A percentile compares a stretch with the other conserved stretches of the same genome.
Evolutionary conservation across 2,113 vertebrate genomes (phyloP).

Genomic region (Halcyon malimbica): DNA sequence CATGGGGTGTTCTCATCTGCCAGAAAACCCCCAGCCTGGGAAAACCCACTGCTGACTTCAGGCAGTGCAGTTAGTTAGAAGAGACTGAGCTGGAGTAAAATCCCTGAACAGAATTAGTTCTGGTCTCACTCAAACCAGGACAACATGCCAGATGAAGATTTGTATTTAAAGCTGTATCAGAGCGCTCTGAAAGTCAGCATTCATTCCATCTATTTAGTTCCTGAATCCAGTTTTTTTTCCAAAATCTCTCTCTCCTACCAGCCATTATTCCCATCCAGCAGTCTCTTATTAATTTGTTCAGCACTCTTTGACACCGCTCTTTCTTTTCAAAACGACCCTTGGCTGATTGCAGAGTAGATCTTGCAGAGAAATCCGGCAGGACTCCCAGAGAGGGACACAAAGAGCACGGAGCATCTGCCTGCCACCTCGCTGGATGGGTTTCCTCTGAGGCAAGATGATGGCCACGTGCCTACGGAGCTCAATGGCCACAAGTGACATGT

Average conservation of each 20-base stretch:
- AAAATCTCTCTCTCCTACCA: not conserved
- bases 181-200: not conserved
- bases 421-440: too few species aligned
- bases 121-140: too few species aligned
- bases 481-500: rapidly evolving
- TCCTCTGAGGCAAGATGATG: not conserved
- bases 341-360: not conserved
- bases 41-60: too few species aligned
- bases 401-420: not conserved
- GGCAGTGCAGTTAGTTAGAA: too few species aligned
- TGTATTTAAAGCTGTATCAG: not conserved
- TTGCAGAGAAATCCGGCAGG: not conserved
- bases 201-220: not conserved
- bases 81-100: too few species aligned
- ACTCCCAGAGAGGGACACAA: not conserved
- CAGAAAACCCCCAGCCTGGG: too few species aligned
- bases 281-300: not conserved
- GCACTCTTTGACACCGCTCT: not conserved
- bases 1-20: too few species aligned
- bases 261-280: not conserved
- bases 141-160: not conserved
- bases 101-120: too few species aligned
- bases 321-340: not conserved
- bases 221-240: not conserved
- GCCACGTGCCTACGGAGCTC: rapidly evolving